Percentiles rank a stretch among this genome's conserved stretches.
Conservation (phyloP, 2,888 invertebrate species). For the Chrysotoxum bicinctum region DNA sequence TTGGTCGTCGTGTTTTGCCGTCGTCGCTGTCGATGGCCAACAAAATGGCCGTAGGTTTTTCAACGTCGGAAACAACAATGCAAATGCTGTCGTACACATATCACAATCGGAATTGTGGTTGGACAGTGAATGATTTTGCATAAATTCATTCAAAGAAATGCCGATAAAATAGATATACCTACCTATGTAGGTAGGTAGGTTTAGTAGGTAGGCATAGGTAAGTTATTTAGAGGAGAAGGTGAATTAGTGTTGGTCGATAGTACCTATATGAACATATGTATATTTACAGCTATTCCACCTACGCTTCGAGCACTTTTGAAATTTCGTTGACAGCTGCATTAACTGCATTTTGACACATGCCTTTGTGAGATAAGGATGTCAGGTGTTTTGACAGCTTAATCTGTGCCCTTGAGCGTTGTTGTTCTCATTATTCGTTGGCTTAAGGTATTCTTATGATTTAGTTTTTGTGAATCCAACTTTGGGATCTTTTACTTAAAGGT, state of each 20-base stretch:
- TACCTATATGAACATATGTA: not conserved
- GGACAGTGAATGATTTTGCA: slow-evolving; percentile 68
- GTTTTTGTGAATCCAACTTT: too few species aligned
- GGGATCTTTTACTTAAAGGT: too few species aligned
- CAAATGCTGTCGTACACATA: slow-evolving; percentile 52
- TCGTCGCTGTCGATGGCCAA: slow-evolving; percentile 57
- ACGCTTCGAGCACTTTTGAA: not conserved
- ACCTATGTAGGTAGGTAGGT: too few species aligned
- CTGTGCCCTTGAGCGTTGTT: not conserved
- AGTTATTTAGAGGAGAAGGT: not conserved
- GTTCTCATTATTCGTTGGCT: not conserved
- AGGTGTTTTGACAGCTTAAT: slow-evolving; percentile 7
- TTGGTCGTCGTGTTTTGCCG: slow-evolving; percentile 55
- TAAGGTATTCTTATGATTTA: too few species aligned
- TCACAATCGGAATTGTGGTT: slow-evolving; percentile 59
- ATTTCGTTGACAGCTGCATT: slow-evolving; percentile 13
- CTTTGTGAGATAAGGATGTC: not conserved
- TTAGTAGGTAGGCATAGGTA: not conserved
- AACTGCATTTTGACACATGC: not conserved
- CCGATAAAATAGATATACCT: slow-evolving; percentile 8
- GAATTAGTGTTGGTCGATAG: not conserved
- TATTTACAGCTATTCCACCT: not conserved
- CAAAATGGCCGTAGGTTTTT: slow-evolving; percentile 72
- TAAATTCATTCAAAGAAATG: slow-evolving; percentile 50
- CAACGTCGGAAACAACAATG: slow-evolving; percentile 44